phyloP scores from a whole-genome alignment of 1,140 invertebrate genomes.

The Tribolium madens region DNA sequence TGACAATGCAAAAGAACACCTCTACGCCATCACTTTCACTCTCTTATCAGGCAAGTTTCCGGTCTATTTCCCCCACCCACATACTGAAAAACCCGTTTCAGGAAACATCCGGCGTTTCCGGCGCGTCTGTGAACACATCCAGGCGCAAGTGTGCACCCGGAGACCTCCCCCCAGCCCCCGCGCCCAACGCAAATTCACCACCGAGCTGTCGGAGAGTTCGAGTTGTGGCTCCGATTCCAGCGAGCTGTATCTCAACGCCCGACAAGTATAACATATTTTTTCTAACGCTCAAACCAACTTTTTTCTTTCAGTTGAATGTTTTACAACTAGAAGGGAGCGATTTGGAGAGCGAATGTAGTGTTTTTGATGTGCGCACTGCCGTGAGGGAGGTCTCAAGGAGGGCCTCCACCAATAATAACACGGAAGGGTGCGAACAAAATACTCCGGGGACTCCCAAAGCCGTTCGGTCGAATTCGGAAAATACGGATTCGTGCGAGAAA shows the following conservation, averaged over 20 bases:
- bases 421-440: conserved; percentile 60
- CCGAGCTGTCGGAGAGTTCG: conserved; percentile 82
- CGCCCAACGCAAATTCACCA: conserved; percentile 75
- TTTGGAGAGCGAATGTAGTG: conserved; percentile 72
- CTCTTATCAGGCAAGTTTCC: conserved; percentile 85
- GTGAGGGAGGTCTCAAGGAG: conserved; percentile 64
- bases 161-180: conserved; percentile 80
- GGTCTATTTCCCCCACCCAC: conserved; percentile 20
- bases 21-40: conserved; percentile 97
- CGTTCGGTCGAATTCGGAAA: conserved; percentile 64
- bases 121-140: conserved; percentile 96
- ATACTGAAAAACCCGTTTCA: conserved; percentile 64
- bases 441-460: conserved; percentile 61
- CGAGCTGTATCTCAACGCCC: conserved; percentile 74
- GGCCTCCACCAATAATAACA: conserved; percentile 67
- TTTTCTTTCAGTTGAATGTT: conserved; percentile 61
- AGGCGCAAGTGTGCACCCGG: conserved; percentile 83
- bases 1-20: conserved; percentile 82
- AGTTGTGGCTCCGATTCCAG: conserved; percentile 87
- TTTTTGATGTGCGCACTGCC: conserved; percentile 70
- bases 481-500: conserved; percentile 65
- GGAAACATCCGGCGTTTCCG: conserved; percentile 95
- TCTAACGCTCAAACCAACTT: neutral
- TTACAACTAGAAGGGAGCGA: conserved; percentile 69
- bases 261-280: conserved; percentile 68